These are phyloP conservation scores for Burhinus bistriatus DNA, from an alignment of 2,113 vertebrate species.

Conservation along the genomic window DNA sequence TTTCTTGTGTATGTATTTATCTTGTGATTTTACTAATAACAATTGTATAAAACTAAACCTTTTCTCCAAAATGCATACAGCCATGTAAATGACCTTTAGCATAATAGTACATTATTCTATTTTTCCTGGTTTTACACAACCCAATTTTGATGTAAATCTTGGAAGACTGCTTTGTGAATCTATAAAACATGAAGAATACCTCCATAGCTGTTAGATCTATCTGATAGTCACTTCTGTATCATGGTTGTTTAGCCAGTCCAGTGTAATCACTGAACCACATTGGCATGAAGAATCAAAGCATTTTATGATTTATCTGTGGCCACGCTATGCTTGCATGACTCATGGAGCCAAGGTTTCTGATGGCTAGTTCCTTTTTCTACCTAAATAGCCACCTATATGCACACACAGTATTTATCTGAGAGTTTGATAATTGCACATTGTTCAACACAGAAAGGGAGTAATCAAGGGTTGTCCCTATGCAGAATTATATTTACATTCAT, in stretches of 20 bases:
- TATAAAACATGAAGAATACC: background rate
- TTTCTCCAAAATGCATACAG: background rate
- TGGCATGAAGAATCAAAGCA: background rate
- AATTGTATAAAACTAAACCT: background rate
- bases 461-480: background rate
- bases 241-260: background rate
- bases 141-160: background rate
- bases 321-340: background rate
- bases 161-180: background rate
- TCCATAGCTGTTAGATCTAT: background rate
- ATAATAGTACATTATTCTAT: background rate
- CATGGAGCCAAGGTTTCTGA: background rate
- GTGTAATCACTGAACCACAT: background rate
- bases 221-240: background rate
- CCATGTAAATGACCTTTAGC: background rate
- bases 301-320: background rate
- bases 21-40: background rate
- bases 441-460: background rate
- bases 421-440: background rate
- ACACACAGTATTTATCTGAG: background rate
- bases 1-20: background rate
- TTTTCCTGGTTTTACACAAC: background rate
- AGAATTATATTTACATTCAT: background rate
- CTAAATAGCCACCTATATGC: background rate
- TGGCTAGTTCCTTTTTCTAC: background rate